Evolutionary conservation across 2,113 vertebrate genomes (phyloP).

Genomic region (Rhineura floridana): DNA sequence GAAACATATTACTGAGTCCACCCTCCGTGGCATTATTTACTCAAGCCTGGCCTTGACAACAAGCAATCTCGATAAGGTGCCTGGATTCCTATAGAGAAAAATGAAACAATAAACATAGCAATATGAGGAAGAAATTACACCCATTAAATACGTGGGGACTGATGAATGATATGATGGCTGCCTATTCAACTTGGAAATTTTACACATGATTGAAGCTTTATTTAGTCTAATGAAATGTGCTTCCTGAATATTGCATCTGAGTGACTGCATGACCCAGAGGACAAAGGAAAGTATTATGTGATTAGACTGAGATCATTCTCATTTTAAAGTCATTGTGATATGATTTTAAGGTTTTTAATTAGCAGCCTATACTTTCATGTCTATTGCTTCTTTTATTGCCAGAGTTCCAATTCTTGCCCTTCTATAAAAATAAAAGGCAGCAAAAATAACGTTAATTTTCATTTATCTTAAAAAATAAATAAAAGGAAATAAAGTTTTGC

Average conservation of each 20-base stretch:
- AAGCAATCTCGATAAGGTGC: constrained; percentile 76
- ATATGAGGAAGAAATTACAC: constrained; percentile 89
- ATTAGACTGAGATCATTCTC: constrained; percentile 86
- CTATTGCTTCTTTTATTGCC: constrained; percentile 58
- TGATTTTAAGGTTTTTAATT: constrained; percentile 79
- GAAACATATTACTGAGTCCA: constrained; percentile 78
- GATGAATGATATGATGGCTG: constrained; percentile 92
- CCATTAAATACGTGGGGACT: constrained; percentile 84
- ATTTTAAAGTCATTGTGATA: constrained; percentile 83
- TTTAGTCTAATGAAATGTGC: constrained; percentile 95
- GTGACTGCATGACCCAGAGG: constrained; percentile 82
- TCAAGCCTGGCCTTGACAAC: constrained; percentile 68
- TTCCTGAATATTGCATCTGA: constrained; percentile 93
- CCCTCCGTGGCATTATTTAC: constrained; percentile 74
- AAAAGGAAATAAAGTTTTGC: background rate
- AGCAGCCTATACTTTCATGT: constrained; percentile 64
- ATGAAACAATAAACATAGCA: constrained; percentile 86
- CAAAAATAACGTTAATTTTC: background rate
- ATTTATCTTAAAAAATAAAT: background rate
- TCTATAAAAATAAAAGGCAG: constrained; percentile 39
- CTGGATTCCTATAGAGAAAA: constrained; percentile 79
- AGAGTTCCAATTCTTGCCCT: constrained; percentile 62
- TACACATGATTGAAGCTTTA: constrained; percentile 97
- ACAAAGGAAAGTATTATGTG: constrained; percentile 94
- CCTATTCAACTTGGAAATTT: constrained; percentile 93